Conservation (phyloP, 2,888 invertebrate genomes). For the Tryphoninae sp. region DNA sequence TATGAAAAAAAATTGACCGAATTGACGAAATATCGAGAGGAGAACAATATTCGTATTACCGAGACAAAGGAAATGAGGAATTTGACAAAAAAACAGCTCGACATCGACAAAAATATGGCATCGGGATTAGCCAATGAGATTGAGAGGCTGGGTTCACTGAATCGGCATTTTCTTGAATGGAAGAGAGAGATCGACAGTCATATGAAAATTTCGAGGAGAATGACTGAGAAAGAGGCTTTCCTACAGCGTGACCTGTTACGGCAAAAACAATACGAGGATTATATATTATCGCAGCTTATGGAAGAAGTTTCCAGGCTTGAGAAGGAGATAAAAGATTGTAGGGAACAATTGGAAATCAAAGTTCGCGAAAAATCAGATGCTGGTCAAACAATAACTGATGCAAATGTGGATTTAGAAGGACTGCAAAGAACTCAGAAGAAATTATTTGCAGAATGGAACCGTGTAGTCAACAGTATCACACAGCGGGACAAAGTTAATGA, state of each 20-base stretch:
- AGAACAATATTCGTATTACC: constrained; percentile 82
- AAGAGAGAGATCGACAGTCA: constrained; percentile 86
- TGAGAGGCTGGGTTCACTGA: constrained; percentile 83
- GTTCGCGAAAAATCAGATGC: constrained; percentile 84
- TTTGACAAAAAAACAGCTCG: constrained; percentile 81
- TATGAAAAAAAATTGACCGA: constrained; percentile 83
- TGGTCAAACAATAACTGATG: constrained; percentile 85
- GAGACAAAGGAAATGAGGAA: constrained; percentile 82
- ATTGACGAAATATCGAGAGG: constrained; percentile 82
- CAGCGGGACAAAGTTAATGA: constrained; percentile 87
- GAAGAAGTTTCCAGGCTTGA: constrained; percentile 88
- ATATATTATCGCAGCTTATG: constrained; percentile 86
- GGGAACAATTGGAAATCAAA: constrained; percentile 86
- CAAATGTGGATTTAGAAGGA: constrained; percentile 88
- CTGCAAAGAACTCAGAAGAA: constrained; percentile 87
- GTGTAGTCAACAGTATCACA: constrained; percentile 87
- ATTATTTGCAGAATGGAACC: constrained; percentile 88
- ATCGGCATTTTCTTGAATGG: constrained; percentile 85
- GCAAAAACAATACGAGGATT: constrained; percentile 83
- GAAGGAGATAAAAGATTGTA: constrained; percentile 85
- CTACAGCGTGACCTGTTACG: constrained; percentile 78
- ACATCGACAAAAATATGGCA: constrained; percentile 75
- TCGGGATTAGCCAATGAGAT: constrained; percentile 81
- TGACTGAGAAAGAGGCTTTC: constrained; percentile 84
- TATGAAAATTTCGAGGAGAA: constrained; percentile 85